Conservation (phyloP, 2,113 vertebrate genomes). For the Hippocampus mohnikei region DNA sequence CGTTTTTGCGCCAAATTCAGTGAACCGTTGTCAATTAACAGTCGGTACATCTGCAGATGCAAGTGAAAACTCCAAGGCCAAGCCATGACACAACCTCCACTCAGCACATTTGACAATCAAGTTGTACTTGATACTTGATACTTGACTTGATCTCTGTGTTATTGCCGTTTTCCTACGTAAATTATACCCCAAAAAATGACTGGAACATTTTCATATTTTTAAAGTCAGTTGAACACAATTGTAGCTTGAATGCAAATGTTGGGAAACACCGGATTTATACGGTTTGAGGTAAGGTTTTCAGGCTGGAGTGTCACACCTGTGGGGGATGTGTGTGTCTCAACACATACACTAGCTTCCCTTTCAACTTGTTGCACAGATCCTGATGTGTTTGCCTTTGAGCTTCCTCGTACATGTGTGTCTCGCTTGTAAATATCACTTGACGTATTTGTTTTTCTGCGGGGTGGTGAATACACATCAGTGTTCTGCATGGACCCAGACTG, state of each 20-base stretch:
- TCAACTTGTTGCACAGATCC: neutral
- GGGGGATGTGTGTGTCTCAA: neutral
- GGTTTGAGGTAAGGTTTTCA: neutral
- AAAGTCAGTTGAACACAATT: neutral
- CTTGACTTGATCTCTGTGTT: neutral
- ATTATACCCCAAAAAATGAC: neutral
- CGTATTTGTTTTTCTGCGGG: constrained; percentile 16
- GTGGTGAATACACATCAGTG: constrained; percentile 28
- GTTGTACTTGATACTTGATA: no score
- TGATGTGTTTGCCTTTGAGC: neutral
- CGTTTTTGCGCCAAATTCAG: no score
- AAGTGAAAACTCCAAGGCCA: no score
- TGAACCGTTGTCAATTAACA: no score
- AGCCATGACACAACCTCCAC: no score
- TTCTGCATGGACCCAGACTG: constrained; percentile 20
- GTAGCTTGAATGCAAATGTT: neutral
- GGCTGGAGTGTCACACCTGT: neutral
- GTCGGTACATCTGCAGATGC: no score
- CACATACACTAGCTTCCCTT: neutral
- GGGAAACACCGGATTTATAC: neutral
- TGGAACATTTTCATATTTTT: neutral
- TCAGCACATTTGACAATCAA: no score
- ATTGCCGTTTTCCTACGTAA: neutral
- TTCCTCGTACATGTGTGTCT: neutral
- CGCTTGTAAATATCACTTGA: neutral